Conservation (phyloP, 37 sponge, comb jelly and placozoan genomes). For the Sycon ciliatum region DNA sequence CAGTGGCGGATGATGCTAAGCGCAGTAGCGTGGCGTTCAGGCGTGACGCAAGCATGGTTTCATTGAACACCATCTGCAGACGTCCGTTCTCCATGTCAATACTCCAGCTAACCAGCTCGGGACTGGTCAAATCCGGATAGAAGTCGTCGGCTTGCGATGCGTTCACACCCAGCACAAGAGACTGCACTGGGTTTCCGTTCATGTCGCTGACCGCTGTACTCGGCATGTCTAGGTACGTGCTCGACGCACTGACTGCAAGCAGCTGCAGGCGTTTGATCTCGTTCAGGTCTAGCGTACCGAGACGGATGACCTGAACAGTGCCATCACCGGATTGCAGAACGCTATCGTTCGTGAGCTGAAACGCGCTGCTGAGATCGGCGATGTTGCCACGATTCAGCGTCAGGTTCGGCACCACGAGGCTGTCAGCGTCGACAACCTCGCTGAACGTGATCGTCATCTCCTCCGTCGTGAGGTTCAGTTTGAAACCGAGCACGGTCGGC, state of each 20-base stretch:
- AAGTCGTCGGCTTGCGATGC: slow-evolving; percentile 38
- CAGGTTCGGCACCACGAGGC: slow-evolving; percentile 50
- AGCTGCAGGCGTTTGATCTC: slow-evolving; percentile 57
- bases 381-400: slow-evolving; percentile 40
- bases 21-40: background rate
- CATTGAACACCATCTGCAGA: background rate
- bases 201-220: slow-evolving; percentile 54
- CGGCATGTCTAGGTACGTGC: slow-evolving; percentile 45
- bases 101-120: background rate
- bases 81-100: background rate
- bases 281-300: slow-evolving; percentile 50
- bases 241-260: slow-evolving; percentile 42
- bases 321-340: slow-evolving; percentile 23
- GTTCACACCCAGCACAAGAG: slow-evolving; percentile 41
- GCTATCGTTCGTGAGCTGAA: slow-evolving; percentile 51
- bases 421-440: slow-evolving; percentile 63
- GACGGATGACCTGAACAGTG: background rate
- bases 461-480: slow-evolving; percentile 67
- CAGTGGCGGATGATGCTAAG: too few species aligned
- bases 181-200: slow-evolving; percentile 49
- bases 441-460: slow-evolving; percentile 59
- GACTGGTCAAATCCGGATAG: slow-evolving; percentile 24
- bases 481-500: slow-evolving; percentile 47
- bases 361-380: slow-evolving; percentile 48
- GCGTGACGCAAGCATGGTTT: background rate